phyloP scores from a whole-genome alignment of 2,113 vertebrate species.

The Lanius ludovicianus region DNA sequence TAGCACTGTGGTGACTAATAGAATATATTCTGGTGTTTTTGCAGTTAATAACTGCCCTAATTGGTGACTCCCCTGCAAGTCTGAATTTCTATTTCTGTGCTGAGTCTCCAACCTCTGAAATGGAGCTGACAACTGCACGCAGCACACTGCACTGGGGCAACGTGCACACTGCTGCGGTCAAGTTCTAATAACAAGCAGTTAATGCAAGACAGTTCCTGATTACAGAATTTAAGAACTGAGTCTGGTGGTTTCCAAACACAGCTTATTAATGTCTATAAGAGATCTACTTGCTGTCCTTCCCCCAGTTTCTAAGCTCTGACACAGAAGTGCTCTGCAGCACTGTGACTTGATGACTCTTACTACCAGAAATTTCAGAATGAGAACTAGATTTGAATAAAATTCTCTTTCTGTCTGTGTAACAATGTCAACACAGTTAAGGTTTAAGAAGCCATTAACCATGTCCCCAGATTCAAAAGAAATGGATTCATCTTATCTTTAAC shows the following conservation, averaged over 20 bases:
- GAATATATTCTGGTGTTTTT: not conserved
- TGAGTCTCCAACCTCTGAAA: not conserved
- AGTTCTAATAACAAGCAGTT: not conserved
- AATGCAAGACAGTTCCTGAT: not conserved
- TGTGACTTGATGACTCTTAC: not conserved
- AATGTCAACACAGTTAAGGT: not conserved
- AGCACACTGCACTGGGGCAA: not conserved
- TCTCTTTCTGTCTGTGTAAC: not conserved
- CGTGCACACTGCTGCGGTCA: not conserved
- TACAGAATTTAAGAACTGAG: not conserved
- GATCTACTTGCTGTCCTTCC: not conserved
- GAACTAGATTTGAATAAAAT: not conserved
- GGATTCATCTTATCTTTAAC: not conserved
- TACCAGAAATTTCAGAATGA: not conserved
- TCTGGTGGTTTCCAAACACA: not conserved
- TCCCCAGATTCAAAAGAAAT: not conserved
- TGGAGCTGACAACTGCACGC: not conserved
- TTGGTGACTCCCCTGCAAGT: not conserved
- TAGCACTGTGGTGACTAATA: not conserved
- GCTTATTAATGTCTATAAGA: not conserved
- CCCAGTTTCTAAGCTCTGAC: not conserved
- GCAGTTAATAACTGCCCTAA: not conserved
- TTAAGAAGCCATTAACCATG: not conserved
- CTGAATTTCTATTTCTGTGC: not conserved
- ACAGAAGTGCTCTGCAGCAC: not conserved